These are phyloP conservation scores for Epinephelus coioides DNA, from an alignment of 2,797 vertebrate species.

Conservation along the genomic window DNA sequence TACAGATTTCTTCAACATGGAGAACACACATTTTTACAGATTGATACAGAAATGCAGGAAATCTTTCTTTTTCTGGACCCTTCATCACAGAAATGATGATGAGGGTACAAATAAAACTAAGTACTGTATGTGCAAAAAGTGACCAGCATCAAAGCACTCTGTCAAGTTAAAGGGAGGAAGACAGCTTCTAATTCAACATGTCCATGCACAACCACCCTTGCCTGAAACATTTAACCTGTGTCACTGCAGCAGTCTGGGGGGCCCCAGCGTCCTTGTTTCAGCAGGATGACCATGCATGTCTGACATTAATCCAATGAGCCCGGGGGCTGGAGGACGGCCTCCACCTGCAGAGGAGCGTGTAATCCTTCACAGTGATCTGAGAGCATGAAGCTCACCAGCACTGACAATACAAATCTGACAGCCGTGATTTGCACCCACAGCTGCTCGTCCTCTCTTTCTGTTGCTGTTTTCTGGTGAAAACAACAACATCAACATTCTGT, in stretches of 20 bases:
- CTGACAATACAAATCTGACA: not conserved
- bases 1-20: too few species aligned
- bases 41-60: too few species aligned
- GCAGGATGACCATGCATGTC: not conserved
- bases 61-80: too few species aligned
- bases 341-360: conserved; percentile 9
- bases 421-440: not conserved
- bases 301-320: not conserved
- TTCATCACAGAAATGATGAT: too few species aligned
- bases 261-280: not conserved
- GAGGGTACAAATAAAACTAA: too few species aligned
- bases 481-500: conserved; percentile 11
- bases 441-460: not conserved
- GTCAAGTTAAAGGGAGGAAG: not conserved
- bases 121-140: not conserved
- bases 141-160: not conserved
- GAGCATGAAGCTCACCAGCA: conserved; percentile 6
- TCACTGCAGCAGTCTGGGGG: not conserved
- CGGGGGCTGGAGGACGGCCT: not conserved
- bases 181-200: not conserved
- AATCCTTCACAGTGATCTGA: conserved; percentile 13
- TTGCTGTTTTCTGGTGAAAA: not conserved
- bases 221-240: not conserved
- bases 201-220: not conserved
- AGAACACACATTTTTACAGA: too few species aligned